phyloP scores from a whole-genome alignment of 2,113 vertebrate species.

The Myotis davidii region DNA sequence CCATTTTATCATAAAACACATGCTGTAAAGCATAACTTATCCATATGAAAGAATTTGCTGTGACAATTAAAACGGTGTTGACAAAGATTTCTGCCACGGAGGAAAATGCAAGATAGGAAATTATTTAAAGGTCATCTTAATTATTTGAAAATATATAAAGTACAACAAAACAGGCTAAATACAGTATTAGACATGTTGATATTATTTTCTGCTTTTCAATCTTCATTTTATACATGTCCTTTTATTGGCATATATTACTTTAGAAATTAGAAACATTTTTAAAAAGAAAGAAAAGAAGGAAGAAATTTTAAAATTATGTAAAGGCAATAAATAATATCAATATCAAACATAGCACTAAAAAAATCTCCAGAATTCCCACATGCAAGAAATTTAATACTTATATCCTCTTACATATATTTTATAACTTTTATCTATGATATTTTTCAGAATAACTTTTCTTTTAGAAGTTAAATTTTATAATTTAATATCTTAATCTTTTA shows the following conservation, averaged over 20 bases:
- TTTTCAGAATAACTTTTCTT: neutral
- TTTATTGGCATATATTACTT: neutral
- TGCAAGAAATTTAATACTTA: neutral
- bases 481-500: conserved; percentile 25
- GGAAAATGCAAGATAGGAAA: neutral
- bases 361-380: neutral
- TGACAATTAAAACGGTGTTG: neutral
- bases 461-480: neutral
- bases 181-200: neutral
- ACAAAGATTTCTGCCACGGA: neutral
- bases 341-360: neutral
- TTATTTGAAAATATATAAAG: conserved; percentile 10
- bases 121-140: neutral
- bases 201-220: conserved; percentile 20
- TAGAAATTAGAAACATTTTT: neutral
- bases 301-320: neutral
- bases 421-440: neutral
- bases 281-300: neutral
- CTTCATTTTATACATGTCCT: neutral
- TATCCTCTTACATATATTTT: neutral
- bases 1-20: neutral
- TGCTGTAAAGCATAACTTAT: neutral
- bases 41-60: neutral
- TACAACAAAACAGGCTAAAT: neutral
- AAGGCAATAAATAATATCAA: neutral